Evolutionary conservation across 2,113 vertebrate species (phyloP).

Genomic region (Grammomys surdaster): DNA sequence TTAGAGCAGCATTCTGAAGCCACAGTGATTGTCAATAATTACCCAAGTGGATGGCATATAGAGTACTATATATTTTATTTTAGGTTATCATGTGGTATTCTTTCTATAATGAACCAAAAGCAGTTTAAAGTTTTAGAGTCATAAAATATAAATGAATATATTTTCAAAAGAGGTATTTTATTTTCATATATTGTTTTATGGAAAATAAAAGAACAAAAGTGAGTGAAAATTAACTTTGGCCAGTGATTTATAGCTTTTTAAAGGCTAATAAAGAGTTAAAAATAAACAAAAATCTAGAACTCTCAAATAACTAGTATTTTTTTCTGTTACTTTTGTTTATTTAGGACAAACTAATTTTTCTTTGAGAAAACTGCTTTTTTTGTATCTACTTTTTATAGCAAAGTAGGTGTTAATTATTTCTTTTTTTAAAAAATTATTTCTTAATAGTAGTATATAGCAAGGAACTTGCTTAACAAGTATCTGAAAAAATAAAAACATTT

Average conservation of each 20-base stretch:
- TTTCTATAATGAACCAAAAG: conserved; percentile 43
- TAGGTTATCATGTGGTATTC: conserved; percentile 1
- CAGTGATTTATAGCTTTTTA: background rate
- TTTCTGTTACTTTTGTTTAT: background rate
- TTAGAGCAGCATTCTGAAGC: conserved; percentile 31
- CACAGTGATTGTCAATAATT: background rate
- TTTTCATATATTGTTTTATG: conserved; percentile 5
- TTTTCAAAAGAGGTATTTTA: background rate
- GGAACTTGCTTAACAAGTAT: background rate
- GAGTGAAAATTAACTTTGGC: conserved; percentile 47
- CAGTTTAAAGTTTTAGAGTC: conserved; percentile 50
- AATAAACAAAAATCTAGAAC: conserved; percentile 13
- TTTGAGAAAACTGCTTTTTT: background rate
- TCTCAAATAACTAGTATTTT: conserved; percentile 28
- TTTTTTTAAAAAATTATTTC: background rate
- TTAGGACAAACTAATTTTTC: conserved; percentile 47
- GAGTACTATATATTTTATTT: conserved; percentile 48
- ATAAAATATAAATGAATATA: conserved; percentile 42
- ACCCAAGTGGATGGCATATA: background rate
- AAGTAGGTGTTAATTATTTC: background rate
- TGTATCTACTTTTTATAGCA: conserved; percentile 51
- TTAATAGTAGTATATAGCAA: background rate
- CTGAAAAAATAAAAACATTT: conserved; percentile 33
- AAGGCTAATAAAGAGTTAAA: conserved; percentile 26
- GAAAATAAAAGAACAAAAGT: conserved; percentile 35